A percentile compares a stretch with the other conserved stretches of the same genome.
Evolutionary conservation across 2,113 vertebrate genomes (phyloP).

Genomic region (Eretmochelys imbricata): DNA sequence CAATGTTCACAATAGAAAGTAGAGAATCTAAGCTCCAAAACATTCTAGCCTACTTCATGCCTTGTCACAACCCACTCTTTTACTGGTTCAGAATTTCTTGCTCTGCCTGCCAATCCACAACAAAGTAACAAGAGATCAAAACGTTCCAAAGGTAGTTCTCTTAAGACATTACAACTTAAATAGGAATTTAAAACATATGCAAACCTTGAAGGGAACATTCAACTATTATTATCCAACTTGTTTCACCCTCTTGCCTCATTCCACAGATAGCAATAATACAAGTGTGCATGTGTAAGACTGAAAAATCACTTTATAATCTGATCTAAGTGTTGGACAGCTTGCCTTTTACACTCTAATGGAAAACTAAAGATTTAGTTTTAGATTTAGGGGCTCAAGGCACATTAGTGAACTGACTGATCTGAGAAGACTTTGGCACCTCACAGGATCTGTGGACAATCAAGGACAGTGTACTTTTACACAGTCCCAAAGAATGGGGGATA

Average conservation of each 20-base stretch:
- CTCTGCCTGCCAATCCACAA: neutral
- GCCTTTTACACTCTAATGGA: neutral
- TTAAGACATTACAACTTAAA: neutral
- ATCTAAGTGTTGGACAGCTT: accelerated
- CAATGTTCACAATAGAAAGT: neutral
- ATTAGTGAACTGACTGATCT: neutral
- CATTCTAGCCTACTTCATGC: neutral
- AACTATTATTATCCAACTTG: neutral
- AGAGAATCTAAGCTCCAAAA: neutral
- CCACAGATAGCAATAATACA: neutral
- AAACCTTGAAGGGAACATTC: neutral
- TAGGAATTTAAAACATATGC: neutral
- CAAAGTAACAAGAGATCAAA: neutral
- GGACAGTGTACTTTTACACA: neutral
- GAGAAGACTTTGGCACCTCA: neutral
- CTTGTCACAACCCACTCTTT: neutral
- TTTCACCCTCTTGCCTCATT: neutral
- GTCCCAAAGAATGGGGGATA: neutral
- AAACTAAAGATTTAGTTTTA: neutral
- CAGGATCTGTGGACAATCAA: neutral
- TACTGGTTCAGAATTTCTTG: neutral
- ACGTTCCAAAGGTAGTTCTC: neutral
- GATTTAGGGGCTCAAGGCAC: neutral
- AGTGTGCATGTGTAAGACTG: neutral
- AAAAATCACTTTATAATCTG: neutral